Percentiles rank a stretch among this genome's conserved stretches.
These are phyloP conservation scores for Alloplasta piceator DNA, from an alignment of 2,888 invertebrate species.

Conservation along the genomic window DNA sequence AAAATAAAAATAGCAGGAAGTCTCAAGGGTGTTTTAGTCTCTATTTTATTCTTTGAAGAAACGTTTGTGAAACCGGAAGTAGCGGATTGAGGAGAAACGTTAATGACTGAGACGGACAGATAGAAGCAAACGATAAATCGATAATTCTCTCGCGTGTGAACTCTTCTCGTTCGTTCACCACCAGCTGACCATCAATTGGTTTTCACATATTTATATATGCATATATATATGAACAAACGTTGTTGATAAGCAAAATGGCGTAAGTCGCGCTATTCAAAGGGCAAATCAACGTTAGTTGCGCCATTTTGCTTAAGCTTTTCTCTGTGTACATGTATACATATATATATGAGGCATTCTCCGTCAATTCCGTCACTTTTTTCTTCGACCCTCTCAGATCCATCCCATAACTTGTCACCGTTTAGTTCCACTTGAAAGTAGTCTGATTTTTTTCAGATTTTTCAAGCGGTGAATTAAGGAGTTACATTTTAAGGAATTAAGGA, in stretches of 20 bases:
- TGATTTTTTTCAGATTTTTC: too few species aligned
- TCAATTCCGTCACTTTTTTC: too few species aligned
- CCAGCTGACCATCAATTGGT: conserved; percentile 2
- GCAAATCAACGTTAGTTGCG: too few species aligned
- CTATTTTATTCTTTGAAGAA: neutral
- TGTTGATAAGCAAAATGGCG: too few species aligned
- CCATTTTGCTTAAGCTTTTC: neutral
- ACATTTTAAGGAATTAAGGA: too few species aligned
- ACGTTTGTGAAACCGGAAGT: conserved; percentile 39
- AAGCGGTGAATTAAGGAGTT: too few species aligned
- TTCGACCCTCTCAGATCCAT: too few species aligned
- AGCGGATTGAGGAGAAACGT: conserved; percentile 35
- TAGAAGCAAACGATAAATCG: conserved; percentile 40
- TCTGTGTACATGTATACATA: neutral
- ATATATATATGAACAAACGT: neutral
- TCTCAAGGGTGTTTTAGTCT: conserved; percentile 37
- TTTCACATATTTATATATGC: neutral
- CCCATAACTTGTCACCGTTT: too few species aligned
- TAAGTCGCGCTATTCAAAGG: too few species aligned
- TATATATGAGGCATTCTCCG: too few species aligned
- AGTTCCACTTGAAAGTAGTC: too few species aligned
- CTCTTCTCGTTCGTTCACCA: conserved; percentile 23
- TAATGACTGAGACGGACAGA: conserved; percentile 25
- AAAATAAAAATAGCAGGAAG: conserved; percentile 14
- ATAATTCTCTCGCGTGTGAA: conserved; percentile 53